Conservation (phyloP, 2,797 vertebrate genomes). For the Urophycis tenuis region DNA sequence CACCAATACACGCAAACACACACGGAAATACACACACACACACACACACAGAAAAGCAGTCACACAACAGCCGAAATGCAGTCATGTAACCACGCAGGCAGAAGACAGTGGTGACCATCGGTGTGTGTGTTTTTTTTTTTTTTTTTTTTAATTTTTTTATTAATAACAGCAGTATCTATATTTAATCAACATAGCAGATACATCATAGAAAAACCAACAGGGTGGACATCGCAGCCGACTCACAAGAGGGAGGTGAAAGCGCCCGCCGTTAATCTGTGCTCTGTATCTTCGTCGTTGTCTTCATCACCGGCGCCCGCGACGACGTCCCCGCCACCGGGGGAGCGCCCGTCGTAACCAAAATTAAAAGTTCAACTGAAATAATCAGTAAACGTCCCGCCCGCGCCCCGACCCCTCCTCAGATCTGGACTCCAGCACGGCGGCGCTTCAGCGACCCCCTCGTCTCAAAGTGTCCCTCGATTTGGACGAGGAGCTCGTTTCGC, state of each 20-base stretch:
- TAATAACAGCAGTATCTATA: conserved; percentile 75
- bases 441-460: too few species aligned
- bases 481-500: background rate
- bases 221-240: conserved; percentile 69
- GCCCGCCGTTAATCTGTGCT: conserved; percentile 81
- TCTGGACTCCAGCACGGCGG: background rate
- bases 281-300: conserved; percentile 50
- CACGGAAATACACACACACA: background rate
- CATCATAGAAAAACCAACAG: conserved; percentile 74
- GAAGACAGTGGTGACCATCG: conserved; percentile 49
- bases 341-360: background rate
- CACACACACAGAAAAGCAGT: conserved; percentile 30
- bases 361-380: background rate
- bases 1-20: background rate
- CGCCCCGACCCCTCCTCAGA: background rate
- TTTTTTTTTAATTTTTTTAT: conserved; percentile 60
- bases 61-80: conserved; percentile 15
- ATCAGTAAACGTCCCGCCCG: background rate
- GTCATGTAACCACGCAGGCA: conserved; percentile 7
- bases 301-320: conserved; percentile 45
- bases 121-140: conserved; percentile 41
- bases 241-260: conserved; percentile 88
- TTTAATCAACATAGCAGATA: conserved; percentile 78
- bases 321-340: conserved; percentile 6
- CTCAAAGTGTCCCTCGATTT: background rate